Evolutionary conservation across 2,113 vertebrate species (phyloP).

Genomic region (Siphamia tubifer): DNA sequence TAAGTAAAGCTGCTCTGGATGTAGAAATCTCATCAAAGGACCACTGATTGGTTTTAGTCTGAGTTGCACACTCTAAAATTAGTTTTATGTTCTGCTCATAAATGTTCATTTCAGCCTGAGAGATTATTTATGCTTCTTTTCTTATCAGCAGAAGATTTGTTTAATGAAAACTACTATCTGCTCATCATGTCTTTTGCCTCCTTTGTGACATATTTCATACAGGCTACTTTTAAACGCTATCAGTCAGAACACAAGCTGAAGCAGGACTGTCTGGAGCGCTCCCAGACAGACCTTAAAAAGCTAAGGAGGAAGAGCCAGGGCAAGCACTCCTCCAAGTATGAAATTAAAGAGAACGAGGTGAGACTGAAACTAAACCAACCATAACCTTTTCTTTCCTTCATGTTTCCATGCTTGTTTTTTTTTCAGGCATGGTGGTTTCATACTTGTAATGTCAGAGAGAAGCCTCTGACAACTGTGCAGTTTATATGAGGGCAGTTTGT

Average conservation of each 20-base stretch:
- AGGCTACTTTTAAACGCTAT: conserved; percentile 97
- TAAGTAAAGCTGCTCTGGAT: too few species aligned
- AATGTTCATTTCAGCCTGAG: neutral
- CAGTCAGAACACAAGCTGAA: conserved; percentile 92
- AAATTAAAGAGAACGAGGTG: conserved; percentile 92
- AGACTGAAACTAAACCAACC: conserved; percentile 31
- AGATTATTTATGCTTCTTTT: neutral
- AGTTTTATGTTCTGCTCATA: neutral
- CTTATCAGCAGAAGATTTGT: neutral
- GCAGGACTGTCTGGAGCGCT: conserved; percentile 91
- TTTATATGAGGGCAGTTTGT: conserved; percentile 3
- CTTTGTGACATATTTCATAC: conserved; percentile 17
- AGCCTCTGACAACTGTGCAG: neutral
- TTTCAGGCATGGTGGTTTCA: neutral
- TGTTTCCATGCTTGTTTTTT: neutral
- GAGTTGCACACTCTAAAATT: too few species aligned
- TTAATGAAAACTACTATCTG: neutral
- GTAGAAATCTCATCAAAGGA: too few species aligned
- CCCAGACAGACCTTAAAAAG: conserved; percentile 93
- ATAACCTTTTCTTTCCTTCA: neutral
- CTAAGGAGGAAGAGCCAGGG: conserved; percentile 94
- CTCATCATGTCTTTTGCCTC: neutral
- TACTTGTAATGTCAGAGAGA: neutral
- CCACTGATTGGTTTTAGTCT: too few species aligned
- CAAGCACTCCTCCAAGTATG: conserved; percentile 88